Evolutionary conservation across 1,140 invertebrate genomes (phyloP).

Genomic region (Rhyacophila brunnea): DNA sequence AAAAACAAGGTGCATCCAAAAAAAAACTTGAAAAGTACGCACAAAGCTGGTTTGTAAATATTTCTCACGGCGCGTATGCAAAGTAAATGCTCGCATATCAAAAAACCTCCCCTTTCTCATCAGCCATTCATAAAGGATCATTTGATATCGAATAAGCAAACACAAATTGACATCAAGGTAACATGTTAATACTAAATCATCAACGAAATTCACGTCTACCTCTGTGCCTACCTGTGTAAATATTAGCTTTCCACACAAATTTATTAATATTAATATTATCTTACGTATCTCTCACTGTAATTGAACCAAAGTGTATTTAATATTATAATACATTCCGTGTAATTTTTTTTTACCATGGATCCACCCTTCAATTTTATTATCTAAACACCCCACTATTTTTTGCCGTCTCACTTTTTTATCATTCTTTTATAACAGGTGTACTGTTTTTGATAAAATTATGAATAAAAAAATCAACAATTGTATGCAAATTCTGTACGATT

Average conservation of each 20-base stretch:
- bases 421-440: too few species aligned
- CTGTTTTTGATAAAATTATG: too few species aligned
- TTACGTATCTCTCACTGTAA: conserved; percentile 7
- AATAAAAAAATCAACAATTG: too few species aligned
- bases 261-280: not conserved
- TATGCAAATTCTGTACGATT: too few species aligned
- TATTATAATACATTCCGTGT: too few species aligned
- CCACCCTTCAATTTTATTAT: too few species aligned
- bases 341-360: too few species aligned
- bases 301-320: conserved; percentile 7
- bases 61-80: conserved; percentile 11
- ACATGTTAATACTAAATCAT: conserved; percentile 14
- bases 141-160: conserved; percentile 26
- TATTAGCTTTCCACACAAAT: not conserved
- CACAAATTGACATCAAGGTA: conserved; percentile 12
- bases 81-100: not conserved
- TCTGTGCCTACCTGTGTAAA: conserved; percentile 1
- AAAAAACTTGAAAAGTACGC: too few species aligned
- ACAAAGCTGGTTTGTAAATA: too few species aligned
- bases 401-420: too few species aligned
- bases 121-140: conserved; percentile 28
- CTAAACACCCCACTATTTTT: too few species aligned
- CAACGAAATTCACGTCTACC: conserved; percentile 10
- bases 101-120: conserved; percentile 4
- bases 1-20: too few species aligned